Base-by-base conservation (phyloP, 2,888 invertebrate species). In the Meteorus colon region DNA sequence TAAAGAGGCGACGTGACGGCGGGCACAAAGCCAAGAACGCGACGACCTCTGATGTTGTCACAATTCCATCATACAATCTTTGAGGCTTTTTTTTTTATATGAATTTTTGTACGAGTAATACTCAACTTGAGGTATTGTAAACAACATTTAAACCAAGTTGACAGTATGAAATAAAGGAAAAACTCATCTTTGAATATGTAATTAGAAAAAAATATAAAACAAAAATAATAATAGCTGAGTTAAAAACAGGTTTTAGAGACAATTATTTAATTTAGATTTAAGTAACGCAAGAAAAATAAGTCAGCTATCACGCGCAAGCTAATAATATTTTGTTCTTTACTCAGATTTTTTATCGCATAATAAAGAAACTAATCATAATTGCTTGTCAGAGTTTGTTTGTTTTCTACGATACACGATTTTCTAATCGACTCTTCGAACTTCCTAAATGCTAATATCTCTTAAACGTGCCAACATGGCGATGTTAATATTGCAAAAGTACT, bases 1-100 rank as follows among this genome's bases (percentile, higher is more conserved):
- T 19, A 55, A 55, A 55, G 55, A 55, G 55, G 19, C 55, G 55
- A 55, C 55, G 55, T 55, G 55, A 55, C 55, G 62, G 37, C 37
- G 65, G 65, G 65, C 65, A 29, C n/a, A 19, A 65, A 16, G 65
- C 65, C 65, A 65, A 65, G 65, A 65, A 65, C 34, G 19, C 24
- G 37, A 65, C 65, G 37, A 65, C 65, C 37, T 65, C 37, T 19
- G 34, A 65, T 65, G 65, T 63, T 31, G 31, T 34, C 65, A 34
- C 37, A 34, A 55, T 34, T 63, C 31, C 31, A 16, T 34, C n/a
- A 41, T 65, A 34, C 19, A 34, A 41, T 65, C 41, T 41, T 34
- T 41, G 24, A 34, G 37, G 19, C 4, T 63, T 34, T 41, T 41
- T 65, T 34, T n/a, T 19, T 37, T 29, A 34, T 65, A 19, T 19